Evolutionary conservation across 2,888 invertebrate species (phyloP).

Genomic region (Andrena hattorfiana): DNA sequence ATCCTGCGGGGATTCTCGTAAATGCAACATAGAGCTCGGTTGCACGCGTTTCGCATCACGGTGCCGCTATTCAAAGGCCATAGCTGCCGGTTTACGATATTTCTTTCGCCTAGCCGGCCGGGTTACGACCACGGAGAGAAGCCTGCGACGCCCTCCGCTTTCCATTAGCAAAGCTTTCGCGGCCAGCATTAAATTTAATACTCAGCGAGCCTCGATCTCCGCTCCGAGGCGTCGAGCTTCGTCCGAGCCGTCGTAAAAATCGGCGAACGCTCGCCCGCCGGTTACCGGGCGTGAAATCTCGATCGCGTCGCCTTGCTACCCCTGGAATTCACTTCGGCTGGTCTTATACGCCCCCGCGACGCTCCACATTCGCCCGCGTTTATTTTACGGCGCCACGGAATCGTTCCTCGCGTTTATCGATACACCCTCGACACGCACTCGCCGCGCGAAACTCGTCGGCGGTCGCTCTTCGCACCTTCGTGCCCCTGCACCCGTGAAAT

Average conservation of each 20-base stretch:
- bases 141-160: background rate
- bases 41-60: background rate
- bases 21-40: background rate
- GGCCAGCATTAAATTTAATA: background rate
- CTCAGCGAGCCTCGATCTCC: background rate
- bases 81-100: background rate
- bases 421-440: conserved; percentile 1
- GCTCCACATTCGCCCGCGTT: background rate
- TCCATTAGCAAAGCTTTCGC: background rate
- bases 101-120: background rate
- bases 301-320: background rate
- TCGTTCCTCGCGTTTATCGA: conserved; percentile 1
- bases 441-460: background rate
- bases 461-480: background rate
- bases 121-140: conserved; percentile 6
- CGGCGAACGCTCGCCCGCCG: background rate
- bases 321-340: background rate
- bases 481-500: background rate
- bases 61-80: background rate
- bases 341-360: background rate
- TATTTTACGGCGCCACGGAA: conserved; percentile 3
- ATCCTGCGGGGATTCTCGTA: background rate
- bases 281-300: background rate
- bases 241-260: background rate
- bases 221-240: too few species aligned